These are phyloP conservation scores for Rhagonycha lutea DNA, from an alignment of 2,888 invertebrate species.

Conservation along the genomic window DNA sequence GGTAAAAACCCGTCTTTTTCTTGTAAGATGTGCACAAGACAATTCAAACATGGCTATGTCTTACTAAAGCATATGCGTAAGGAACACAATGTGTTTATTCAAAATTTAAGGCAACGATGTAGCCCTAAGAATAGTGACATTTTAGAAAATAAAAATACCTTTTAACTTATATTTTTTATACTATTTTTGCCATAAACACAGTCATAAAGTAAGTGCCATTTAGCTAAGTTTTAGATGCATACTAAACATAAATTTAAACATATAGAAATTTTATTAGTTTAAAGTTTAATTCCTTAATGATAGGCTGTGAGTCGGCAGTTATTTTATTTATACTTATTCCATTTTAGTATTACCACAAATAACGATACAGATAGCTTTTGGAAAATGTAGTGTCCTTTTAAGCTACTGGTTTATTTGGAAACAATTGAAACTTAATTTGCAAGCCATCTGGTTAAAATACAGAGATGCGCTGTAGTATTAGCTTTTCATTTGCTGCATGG, in stretches of 20 bases:
- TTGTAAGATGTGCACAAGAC: slow-evolving; percentile 44
- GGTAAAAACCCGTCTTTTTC: slow-evolving; percentile 51
- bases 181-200: neutral
- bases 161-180: neutral
- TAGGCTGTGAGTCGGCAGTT: neutral
- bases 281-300: neutral
- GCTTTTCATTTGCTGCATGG: no score
- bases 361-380: no score
- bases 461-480: no score
- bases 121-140: neutral
- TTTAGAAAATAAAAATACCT: neutral
- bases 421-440: no score
- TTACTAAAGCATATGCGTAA: slow-evolving; percentile 49
- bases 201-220: neutral
- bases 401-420: no score
- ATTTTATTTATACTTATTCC: neutral
- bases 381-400: no score
- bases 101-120: slow-evolving; percentile 32
- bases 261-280: neutral
- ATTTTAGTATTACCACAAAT: neutral
- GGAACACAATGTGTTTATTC: slow-evolving; percentile 44
- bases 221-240: neutral
- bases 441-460: no score
- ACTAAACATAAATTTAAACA: neutral
- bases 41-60: slow-evolving; percentile 47